Conservation (phyloP, 2,888 invertebrate genomes). For the Branchipolynoe longqiensis region DNA sequence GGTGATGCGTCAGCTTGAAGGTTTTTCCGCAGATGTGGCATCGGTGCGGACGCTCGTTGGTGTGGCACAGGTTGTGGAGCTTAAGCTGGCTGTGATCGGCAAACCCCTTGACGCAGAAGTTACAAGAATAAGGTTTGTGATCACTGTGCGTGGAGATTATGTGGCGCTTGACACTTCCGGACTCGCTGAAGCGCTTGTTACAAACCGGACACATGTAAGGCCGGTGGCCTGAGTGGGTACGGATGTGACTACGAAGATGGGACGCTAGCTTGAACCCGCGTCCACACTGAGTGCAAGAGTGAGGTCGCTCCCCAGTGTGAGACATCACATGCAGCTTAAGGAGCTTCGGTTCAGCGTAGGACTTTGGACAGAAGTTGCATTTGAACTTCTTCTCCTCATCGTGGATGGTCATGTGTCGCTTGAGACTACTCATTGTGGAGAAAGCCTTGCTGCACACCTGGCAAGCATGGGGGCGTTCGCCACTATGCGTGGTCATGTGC, state of each 20-base stretch:
- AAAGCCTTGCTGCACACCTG: not conserved
- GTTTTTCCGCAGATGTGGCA: slow-evolving; percentile 22
- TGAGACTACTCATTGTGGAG: not conserved
- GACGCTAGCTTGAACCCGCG: not conserved
- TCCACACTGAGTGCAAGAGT: not conserved
- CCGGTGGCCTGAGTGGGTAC: slow-evolving; percentile 3
- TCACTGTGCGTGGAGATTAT: too few relatives aligned
- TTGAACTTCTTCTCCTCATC: not conserved
- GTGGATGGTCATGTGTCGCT: not conserved
- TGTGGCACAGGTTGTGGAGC: slow-evolving; percentile 5
- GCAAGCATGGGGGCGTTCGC: slow-evolving; percentile 16
- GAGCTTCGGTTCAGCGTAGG: not conserved
- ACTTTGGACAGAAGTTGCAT: not conserved
- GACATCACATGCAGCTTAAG: slow-evolving; percentile 5
- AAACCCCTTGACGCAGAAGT: slow-evolving; percentile 7
- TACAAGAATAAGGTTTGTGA: slow-evolving; percentile 11
- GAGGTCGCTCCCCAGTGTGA: slow-evolving; percentile 1
- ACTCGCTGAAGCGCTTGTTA: slow-evolving; percentile 14
- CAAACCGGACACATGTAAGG: slow-evolving; percentile 6
- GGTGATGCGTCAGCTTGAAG: slow-evolving; percentile 1
- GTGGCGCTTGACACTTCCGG: slow-evolving; percentile 21
- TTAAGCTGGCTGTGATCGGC: slow-evolving; percentile 10
- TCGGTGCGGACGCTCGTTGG: not conserved
- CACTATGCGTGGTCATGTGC: slow-evolving; percentile 20
- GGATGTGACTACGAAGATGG: slow-evolving; percentile 17